Evolutionary conservation across 2,113 vertebrate species (phyloP).

Genomic region (Dicaeum eximium): DNA sequence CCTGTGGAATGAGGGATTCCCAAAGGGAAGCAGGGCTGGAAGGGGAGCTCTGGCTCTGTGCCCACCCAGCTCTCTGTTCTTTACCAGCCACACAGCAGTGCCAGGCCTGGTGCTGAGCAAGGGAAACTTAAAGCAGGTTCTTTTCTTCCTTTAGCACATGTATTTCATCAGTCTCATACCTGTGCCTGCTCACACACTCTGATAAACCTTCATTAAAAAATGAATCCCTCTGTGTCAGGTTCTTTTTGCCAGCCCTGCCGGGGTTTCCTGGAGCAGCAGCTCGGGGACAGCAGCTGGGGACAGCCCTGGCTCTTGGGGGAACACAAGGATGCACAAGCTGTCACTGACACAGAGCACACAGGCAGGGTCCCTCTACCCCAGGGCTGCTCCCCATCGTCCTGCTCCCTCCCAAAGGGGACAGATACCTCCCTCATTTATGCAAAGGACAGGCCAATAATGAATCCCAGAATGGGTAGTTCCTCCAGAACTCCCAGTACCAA

Average conservation of each 20-base stretch:
- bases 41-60: neutral
- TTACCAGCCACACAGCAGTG: neutral
- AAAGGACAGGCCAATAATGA: neutral
- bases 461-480: neutral
- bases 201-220: neutral
- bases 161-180: neutral
- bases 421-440: neutral
- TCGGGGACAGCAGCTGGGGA: fast-evolving
- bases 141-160: neutral
- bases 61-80: neutral
- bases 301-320: neutral
- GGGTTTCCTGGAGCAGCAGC: neutral
- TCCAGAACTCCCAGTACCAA: neutral
- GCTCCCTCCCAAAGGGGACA: neutral
- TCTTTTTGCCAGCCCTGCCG: neutral
- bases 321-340: neutral
- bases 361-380: neutral
- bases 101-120: neutral
- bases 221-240: neutral
- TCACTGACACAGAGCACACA: neutral
- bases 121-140: neutral
- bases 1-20: neutral
- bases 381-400: neutral
- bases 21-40: neutral
- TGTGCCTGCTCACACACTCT: neutral